Evolutionary conservation across 1,140 invertebrate species (phyloP), one percentile per base, ranked within the genome.

Genomic region (Drosophila nikananu): DNA sequence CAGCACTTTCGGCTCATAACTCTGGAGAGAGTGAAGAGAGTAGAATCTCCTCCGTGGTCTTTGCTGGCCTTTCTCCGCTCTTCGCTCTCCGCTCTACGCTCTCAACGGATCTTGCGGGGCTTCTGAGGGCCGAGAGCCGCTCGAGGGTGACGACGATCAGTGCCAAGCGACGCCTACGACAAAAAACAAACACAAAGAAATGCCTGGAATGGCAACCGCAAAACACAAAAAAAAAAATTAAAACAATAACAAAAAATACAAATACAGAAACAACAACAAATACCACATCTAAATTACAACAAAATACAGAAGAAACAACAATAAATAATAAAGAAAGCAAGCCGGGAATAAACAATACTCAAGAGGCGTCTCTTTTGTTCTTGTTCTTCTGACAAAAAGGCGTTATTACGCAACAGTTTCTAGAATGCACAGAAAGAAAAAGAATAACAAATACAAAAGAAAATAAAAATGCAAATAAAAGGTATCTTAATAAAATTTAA

Each of bases 131-230:
- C 19, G 35, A 9, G 51, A 15, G 30, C 30, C 25, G 49, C 27
- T 44, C 57, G 52, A 76, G 44, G 68, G 37, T 62, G 58, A 76
- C 32, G 52, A 37, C 60, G 71, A 54, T 58, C 55, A 65, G 72
- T 19, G 48, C 46, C 48, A 60, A 23, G 48, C 51, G 63, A 64
- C 81, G 49, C 66, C 81, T 62, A 83, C 76, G 81, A 83, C 76
- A 65, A 76, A 71, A 39, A 37, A 67, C 21, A 4, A 27, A 27
- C 25, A 25, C 54, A 57, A 37, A 63, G 54, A 64, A 32, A 42
- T 62, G 81, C 66, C 72, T 72, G 68, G 62, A 81, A 60, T 52
- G 61, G 42, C 46, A 83, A 49, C 25, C 61, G 49, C 54, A 73
- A 42, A 51, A 30, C 17, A 32, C 17, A 35, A 25, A 15, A 39